phyloP scores from a whole-genome alignment of 2,888 invertebrate genomes.

The Epistrophe eligans region DNA sequence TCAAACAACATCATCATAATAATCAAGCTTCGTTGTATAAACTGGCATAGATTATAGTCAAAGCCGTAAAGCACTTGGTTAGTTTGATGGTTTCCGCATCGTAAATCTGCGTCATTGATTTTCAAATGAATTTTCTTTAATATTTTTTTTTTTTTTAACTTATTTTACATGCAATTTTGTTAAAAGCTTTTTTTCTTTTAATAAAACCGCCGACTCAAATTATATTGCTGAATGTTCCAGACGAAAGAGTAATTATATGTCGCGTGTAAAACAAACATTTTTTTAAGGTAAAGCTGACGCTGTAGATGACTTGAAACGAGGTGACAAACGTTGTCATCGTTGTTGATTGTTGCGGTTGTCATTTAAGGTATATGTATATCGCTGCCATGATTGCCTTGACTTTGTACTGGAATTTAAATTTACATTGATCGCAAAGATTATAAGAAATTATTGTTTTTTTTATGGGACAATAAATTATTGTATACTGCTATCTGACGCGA shows the following conservation, averaged over 20 bases:
- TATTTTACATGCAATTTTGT: constrained; percentile 11
- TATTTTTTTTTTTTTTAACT: neutral
- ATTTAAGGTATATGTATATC: neutral
- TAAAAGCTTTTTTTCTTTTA: constrained; percentile 20
- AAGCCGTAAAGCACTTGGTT: constrained; percentile 1
- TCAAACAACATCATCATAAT: constrained; percentile 5
- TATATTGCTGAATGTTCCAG: constrained; percentile 43
- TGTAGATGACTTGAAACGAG: constrained; percentile 30
- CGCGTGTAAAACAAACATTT: constrained; percentile 20
- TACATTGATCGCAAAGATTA: constrained; percentile 9
- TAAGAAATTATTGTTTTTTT: neutral
- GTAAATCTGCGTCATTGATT: constrained; percentile 62
- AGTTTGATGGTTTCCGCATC: constrained; percentile 54
- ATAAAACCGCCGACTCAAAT: neutral
- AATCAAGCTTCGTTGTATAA: neutral
- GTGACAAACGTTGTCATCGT: constrained; percentile 47
- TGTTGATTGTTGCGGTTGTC: constrained; percentile 24
- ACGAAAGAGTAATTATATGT: constrained; percentile 28
- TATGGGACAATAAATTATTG: neutral
- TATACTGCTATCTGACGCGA: neutral
- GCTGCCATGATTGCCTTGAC: constrained; percentile 53
- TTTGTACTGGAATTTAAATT: constrained; percentile 53
- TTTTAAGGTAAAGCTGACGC: constrained; percentile 36
- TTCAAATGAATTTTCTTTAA: constrained; percentile 1
- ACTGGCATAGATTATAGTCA: constrained; percentile 9